Percentiles rank a stretch among this genome's conserved stretches.
phyloP scores from a whole-genome alignment of 2,113 vertebrate genomes.

The Hipposideros armiger region DNA sequence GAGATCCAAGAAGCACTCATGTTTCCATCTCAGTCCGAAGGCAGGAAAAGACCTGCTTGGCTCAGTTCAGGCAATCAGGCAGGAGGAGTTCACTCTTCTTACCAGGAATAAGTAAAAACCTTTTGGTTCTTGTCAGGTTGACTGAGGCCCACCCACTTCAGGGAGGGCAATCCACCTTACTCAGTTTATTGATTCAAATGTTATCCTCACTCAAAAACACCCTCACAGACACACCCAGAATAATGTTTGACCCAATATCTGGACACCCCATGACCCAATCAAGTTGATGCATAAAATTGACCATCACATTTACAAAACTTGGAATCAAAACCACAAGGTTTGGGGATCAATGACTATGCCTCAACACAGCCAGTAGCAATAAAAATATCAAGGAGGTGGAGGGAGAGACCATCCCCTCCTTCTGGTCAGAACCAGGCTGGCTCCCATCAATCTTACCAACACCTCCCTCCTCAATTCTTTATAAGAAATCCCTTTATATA shows the following conservation, averaged over 20 bases:
- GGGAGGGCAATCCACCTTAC: background rate
- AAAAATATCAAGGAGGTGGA: background rate
- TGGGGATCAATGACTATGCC: background rate
- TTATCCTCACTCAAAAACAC: background rate
- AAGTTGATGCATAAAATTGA: background rate
- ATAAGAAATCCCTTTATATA: too few species aligned
- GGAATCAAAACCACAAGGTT: background rate
- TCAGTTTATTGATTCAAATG: background rate
- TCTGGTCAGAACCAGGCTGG: background rate
- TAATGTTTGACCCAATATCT: background rate
- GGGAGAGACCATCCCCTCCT: too few species aligned
- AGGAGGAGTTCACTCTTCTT: background rate
- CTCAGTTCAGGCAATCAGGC: background rate
- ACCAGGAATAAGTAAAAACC: background rate
- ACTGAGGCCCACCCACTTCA: too few species aligned
- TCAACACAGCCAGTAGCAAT: background rate
- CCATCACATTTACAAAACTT: background rate
- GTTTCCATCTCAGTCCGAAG: background rate
- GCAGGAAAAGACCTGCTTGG: background rate
- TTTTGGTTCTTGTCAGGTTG: background rate
- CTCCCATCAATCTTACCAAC: background rate
- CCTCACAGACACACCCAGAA: background rate
- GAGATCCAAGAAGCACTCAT: background rate
- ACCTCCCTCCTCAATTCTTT: background rate
- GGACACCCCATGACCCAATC: background rate